These are phyloP conservation scores for Beris morrisii DNA, from an alignment of 2,888 invertebrate species.

Conservation along the genomic window DNA sequence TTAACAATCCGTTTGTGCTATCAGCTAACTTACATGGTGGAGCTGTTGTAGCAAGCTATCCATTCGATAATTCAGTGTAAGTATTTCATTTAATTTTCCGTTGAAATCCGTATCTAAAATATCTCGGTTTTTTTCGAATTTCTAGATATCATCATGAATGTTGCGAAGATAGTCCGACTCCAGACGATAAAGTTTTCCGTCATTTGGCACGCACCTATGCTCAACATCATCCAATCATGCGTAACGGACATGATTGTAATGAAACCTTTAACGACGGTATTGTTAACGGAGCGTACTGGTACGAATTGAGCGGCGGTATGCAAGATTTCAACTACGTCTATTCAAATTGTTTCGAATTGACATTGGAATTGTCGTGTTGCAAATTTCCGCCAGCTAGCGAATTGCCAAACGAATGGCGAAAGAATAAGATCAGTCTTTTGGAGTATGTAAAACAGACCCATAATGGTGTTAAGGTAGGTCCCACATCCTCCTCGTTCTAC, in stretches of 20 bases:
- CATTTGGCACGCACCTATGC: slow-evolving; percentile 78
- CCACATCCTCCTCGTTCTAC: not conserved
- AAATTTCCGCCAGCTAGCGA: slow-evolving; percentile 79
- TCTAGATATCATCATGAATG: slow-evolving; percentile 61
- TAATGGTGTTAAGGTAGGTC: slow-evolving; percentile 64
- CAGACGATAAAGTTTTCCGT: slow-evolving; percentile 81
- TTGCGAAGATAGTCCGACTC: slow-evolving; percentile 74
- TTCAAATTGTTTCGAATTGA: slow-evolving; percentile 95
- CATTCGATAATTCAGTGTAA: slow-evolving; percentile 85
- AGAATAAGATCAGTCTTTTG: slow-evolving; percentile 83
- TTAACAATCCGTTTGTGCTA: slow-evolving; percentile 83
- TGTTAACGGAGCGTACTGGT: slow-evolving; percentile 93
- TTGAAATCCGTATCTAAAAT: slow-evolving; percentile 8
- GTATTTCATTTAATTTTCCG: slow-evolving; percentile 40
- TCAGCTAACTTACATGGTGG: slow-evolving; percentile 97
- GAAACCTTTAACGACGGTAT: slow-evolving; percentile 79
- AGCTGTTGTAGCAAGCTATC: slow-evolving; percentile 96
- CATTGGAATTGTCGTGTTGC: slow-evolving; percentile 94
- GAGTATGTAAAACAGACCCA: slow-evolving; percentile 81
- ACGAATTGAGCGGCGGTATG: slow-evolving; percentile 91
- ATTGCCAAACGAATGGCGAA: slow-evolving; percentile 78
- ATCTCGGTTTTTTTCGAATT: not conserved
- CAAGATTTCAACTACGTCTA: slow-evolving; percentile 96
- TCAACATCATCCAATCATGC: slow-evolving; percentile 74
- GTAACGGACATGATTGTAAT: slow-evolving; percentile 69